These are phyloP conservation scores for Dromas ardeola DNA, from an alignment of 2,113 vertebrate genomes.

Conservation along the genomic window DNA sequence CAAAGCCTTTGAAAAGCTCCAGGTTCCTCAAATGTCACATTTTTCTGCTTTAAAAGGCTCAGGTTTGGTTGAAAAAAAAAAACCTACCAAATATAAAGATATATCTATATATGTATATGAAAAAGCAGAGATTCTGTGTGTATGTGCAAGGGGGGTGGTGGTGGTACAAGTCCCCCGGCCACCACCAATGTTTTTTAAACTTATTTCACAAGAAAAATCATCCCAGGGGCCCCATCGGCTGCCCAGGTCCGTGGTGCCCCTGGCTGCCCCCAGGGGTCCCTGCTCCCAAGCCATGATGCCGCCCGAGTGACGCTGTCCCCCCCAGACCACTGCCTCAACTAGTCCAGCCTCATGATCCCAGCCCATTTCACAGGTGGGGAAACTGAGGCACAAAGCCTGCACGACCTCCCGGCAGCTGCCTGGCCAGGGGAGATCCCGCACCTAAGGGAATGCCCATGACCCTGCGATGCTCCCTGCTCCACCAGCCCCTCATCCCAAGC, in stretches of 20 bases:
- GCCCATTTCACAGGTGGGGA: background rate
- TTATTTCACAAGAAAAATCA: background rate
- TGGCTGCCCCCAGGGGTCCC: accelerated
- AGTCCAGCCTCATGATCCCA: background rate
- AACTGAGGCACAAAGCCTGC: background rate
- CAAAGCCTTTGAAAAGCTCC: background rate
- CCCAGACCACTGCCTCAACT: background rate
- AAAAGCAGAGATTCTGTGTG: background rate
- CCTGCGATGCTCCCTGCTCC: background rate
- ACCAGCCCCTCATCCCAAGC: background rate
- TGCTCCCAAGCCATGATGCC: accelerated
- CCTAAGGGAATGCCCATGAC: background rate
- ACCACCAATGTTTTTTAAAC: background rate
- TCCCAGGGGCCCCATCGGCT: accelerated
- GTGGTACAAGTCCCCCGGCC: accelerated
- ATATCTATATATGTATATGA: no score
- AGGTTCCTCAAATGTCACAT: accelerated
- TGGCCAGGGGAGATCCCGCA: accelerated
- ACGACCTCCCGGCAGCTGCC: background rate
- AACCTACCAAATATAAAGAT: background rate
- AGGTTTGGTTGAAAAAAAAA: background rate
- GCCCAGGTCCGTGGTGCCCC: background rate
- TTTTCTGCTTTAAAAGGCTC: background rate
- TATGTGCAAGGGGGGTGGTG: accelerated
- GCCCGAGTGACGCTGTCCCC: accelerated